A percentile compares a stretch with the other conserved stretches of the same genome.
These are phyloP conservation scores for Aethina tumida DNA, from an alignment of 1,140 invertebrate genomes.

Conservation along the genomic window DNA sequence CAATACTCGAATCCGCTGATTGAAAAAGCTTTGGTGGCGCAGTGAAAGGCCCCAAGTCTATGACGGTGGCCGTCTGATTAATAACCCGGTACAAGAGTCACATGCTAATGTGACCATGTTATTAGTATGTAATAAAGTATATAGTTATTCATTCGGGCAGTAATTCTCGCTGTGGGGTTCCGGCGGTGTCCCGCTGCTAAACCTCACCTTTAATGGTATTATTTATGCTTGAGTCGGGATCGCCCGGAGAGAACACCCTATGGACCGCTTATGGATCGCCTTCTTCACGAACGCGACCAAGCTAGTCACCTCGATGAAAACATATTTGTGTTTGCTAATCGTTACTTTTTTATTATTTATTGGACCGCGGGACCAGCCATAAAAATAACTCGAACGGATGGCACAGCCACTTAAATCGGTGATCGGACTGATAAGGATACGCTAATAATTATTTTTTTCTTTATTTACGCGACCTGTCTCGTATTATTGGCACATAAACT, in stretches of 20 bases:
- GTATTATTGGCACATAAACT: too few relatives aligned
- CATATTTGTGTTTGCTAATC: conserved; percentile 12
- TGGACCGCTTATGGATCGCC: conserved; percentile 13
- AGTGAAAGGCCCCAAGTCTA: conserved; percentile 23
- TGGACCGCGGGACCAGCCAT: too few relatives aligned
- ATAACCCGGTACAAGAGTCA: conserved; percentile 26
- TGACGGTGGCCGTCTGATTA: conserved; percentile 26
- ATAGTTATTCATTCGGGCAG: conserved; percentile 38
- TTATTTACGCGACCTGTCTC: too few relatives aligned
- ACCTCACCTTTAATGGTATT: conserved; percentile 39
- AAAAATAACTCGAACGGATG: too few relatives aligned
- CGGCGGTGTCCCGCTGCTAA: conserved; percentile 31
- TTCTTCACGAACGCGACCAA: conserved; percentile 14
- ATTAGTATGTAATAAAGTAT: conserved; percentile 40
- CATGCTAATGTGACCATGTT: conserved; percentile 35
- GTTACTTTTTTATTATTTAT: too few relatives aligned
- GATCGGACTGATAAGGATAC: too few relatives aligned
- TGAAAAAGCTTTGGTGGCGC: too few relatives aligned
- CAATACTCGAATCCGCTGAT: too few relatives aligned
- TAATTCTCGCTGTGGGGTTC: conserved; percentile 35
- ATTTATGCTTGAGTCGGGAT: conserved; percentile 31
- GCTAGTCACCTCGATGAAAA: conserved; percentile 20
- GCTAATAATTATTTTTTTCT: too few relatives aligned
- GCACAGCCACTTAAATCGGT: too few relatives aligned
- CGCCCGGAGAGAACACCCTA: conserved; percentile 17